These are phyloP conservation scores for Myioborus miniatus DNA, from an alignment of 2,797 vertebrate genomes.

Conservation along the genomic window DNA sequence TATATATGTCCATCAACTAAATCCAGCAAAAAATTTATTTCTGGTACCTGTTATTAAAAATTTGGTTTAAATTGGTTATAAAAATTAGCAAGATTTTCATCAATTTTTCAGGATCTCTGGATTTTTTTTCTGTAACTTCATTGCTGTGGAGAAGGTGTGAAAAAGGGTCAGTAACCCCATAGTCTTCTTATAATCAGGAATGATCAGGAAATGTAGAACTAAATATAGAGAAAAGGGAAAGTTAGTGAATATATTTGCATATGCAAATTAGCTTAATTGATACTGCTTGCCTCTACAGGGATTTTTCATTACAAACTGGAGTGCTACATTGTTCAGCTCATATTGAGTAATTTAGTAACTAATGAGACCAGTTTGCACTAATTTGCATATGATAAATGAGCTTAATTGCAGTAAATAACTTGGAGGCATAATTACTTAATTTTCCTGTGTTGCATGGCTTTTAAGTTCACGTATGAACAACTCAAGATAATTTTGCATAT, in stretches of 20 bases:
- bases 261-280: constrained; percentile 89
- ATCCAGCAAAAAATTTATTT: background rate
- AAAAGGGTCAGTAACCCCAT: constrained; percentile 68
- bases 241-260: constrained; percentile 86
- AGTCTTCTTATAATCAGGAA: constrained; percentile 74
- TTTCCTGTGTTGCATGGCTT: constrained; percentile 88
- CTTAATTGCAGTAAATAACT: constrained; percentile 90
- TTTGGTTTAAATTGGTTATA: background rate
- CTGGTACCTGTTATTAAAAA: background rate
- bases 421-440: constrained; percentile 90
- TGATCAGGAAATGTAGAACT: constrained; percentile 82
- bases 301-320: constrained; percentile 90
- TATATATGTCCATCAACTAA: background rate
- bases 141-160: constrained; percentile 33
- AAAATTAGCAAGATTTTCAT: background rate
- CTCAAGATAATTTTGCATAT: constrained; percentile 86
- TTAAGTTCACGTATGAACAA: constrained; percentile 87
- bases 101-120: background rate
- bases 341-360: constrained; percentile 90
- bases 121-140: constrained; percentile 21
- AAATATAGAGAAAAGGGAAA: constrained; percentile 86
- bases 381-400: constrained; percentile 90
- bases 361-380: constrained; percentile 90
- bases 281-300: constrained; percentile 88
- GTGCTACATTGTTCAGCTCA: constrained; percentile 89